Percentiles rank a stretch among this genome's conserved stretches.
These are phyloP conservation scores for Gobio occitaniae DNA, from an alignment of 2,797 vertebrate species.

Conservation along the genomic window DNA sequence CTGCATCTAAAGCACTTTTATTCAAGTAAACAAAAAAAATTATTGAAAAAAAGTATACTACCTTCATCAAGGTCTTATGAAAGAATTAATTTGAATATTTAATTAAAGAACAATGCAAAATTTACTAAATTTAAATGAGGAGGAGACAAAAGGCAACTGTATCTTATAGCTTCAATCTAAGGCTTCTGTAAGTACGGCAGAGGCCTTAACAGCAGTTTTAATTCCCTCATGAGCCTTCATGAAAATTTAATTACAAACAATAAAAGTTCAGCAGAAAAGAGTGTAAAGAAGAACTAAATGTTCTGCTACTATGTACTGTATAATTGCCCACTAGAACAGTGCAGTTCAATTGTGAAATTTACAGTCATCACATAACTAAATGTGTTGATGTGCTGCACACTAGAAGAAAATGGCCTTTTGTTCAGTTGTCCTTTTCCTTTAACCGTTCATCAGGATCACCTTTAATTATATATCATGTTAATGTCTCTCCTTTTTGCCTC, in stretches of 20 bases:
- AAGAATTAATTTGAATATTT: neutral
- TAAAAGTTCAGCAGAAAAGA: slow-evolving; percentile 28
- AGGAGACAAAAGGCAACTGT: neutral
- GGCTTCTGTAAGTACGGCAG: neutral
- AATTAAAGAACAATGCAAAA: neutral
- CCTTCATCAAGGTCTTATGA: neutral
- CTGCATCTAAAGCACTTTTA: no score
- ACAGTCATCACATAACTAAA: slow-evolving; percentile 17
- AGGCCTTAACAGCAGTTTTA: neutral
- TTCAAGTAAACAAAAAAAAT: neutral
- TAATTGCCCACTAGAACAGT: slow-evolving; percentile 20
- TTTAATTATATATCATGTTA: slow-evolving; percentile 28
- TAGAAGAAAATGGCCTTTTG: neutral
- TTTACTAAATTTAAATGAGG: neutral
- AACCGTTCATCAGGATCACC: slow-evolving; percentile 11
- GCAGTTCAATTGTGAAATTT: neutral
- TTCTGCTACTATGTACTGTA: neutral
- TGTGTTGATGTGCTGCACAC: neutral
- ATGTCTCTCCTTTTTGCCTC: slow-evolving; percentile 17
- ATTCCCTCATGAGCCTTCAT: slow-evolving; percentile 24
- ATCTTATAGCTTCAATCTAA: neutral
- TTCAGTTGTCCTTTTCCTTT: slow-evolving; percentile 17
- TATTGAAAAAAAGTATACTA: neutral
- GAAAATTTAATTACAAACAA: slow-evolving; percentile 28
- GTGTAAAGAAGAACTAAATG: slow-evolving; percentile 3